Base-by-base conservation (phyloP, 2,888 invertebrate genomes). In the Carabus problematicus region DNA sequence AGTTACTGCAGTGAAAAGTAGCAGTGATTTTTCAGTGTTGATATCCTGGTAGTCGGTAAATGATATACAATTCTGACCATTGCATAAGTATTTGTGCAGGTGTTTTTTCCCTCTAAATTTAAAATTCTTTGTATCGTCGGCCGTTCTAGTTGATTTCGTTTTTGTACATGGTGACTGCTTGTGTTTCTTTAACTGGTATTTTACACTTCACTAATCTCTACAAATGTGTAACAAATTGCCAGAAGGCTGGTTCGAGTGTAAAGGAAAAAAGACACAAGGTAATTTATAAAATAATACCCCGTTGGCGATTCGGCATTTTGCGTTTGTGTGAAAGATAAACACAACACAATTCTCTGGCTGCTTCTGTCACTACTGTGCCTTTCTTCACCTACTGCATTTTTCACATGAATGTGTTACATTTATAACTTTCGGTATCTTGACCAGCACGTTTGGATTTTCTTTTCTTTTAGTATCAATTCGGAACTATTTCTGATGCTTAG, bases 211-310 rank as follows among this genome's bases (percentile, higher is more conserved):
- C 42, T 64, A 56, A 64, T 64, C 56, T 55, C 29, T 12, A 64
- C 64, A 56, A 64, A 55, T 64, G 64, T 56, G 43, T 64, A 56
- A 62, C 61, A 62, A 62, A 62, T 62, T 62, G 61, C n/a, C 47
- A 40, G n/a, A 29, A 39, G 61, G 45, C 49, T 40, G 39, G 47
- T 40, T 47, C 61, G 61, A 62, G 61, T 62, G 61, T 62, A 49
- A 55, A 56, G 18, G 11, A 59, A 56, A 64, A 64, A 64, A 40
- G 19, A 62, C 61, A 39, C 60, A 16, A 29, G 29, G 56, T 64
- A 56, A 64, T 64, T 64, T 64, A 56, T 64, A 64, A 64, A 64
- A 64, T 64, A 64, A 64, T 56, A 64, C 45, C 54, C 42, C 43
- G 52, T 11, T 52, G 52, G 19, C 52, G 19, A 14, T 8, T 18